A percentile compares a stretch with the other conserved stretches of the same genome.
Evolutionary conservation across 2,888 invertebrate genomes (phyloP).

Genomic region (Ectemnius lituratus): DNA sequence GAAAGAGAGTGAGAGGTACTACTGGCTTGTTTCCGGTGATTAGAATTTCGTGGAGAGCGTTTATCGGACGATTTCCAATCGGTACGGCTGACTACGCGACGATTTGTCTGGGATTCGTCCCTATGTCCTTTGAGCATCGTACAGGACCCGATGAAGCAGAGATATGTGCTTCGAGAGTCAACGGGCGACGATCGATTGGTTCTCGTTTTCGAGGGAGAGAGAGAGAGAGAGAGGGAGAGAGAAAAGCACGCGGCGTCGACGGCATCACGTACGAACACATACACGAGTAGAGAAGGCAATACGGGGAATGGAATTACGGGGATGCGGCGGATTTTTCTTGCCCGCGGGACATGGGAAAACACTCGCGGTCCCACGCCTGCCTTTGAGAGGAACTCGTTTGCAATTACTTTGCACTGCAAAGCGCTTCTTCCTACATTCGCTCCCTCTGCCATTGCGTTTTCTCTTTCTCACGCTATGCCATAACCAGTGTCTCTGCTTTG

Average conservation of each 20-base stretch:
- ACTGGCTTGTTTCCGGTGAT: constrained; percentile 19
- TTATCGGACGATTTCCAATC: constrained; percentile 29
- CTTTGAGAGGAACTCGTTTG: constrained; percentile 16
- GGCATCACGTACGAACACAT: constrained; percentile 13
- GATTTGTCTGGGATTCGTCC: too few species aligned
- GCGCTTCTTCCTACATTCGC: constrained; percentile 12
- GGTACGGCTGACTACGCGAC: background rate
- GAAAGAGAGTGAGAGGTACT: too few species aligned
- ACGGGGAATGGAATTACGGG: constrained; percentile 5
- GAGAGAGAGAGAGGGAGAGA: too few species aligned
- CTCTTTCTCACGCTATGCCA: constrained; percentile 18
- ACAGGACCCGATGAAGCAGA: constrained; percentile 31
- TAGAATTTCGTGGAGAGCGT: constrained; percentile 26
- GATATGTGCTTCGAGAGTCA: constrained; percentile 31
- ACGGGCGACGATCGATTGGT: constrained; percentile 33
- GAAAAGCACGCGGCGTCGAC: background rate
- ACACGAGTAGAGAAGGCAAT: background rate
- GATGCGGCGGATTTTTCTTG: background rate
- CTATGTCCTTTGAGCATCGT: constrained; percentile 19
- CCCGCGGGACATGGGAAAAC: background rate
- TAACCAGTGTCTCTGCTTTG: constrained; percentile 15
- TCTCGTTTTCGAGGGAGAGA: constrained; percentile 15
- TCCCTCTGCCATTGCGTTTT: constrained; percentile 4
- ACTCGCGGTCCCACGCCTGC: background rate
- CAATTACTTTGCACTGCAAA: constrained; percentile 18